These are phyloP conservation scores for Drosophila littoralis DNA, from an alignment of 1,140 invertebrate genomes.

Conservation along the genomic window DNA sequence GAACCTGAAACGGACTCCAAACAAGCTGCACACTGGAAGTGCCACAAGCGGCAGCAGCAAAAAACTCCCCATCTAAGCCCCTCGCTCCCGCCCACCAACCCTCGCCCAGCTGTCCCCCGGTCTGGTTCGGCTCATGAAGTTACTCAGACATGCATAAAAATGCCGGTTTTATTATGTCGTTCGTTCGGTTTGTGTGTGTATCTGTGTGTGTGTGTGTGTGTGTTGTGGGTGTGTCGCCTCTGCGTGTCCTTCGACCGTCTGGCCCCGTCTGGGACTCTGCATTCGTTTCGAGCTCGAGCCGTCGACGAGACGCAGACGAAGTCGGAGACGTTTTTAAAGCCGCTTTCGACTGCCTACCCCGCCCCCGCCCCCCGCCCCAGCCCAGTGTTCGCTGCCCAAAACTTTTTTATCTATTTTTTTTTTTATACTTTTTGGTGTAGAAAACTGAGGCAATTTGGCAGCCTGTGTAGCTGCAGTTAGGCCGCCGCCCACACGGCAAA, in stretches of 20 bases:
- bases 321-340: conserved; percentile 41
- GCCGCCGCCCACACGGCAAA: conserved; percentile 36
- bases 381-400: background rate
- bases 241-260: conserved; percentile 52
- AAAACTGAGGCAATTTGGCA: conserved; percentile 51
- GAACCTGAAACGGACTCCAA: conserved; percentile 71
- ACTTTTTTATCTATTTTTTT: conserved; percentile 38
- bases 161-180: conserved; percentile 82
- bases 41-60: conserved; percentile 1
- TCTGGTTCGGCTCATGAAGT: conserved; percentile 77
- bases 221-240: conserved; percentile 39
- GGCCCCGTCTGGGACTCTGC: conserved; percentile 40
- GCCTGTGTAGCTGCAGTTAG: conserved; percentile 29
- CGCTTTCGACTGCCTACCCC: background rate
- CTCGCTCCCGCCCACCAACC: background rate
- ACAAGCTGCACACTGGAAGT: conserved; percentile 54
- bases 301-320: conserved; percentile 42
- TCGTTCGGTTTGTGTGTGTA: conserved; percentile 53
- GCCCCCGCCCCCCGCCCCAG: too few relatives aligned
- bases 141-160: conserved; percentile 83
- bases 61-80: conserved; percentile 4
- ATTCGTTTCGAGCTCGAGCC: conserved; percentile 17
- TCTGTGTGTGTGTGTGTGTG: conserved; percentile 24
- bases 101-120: conserved; percentile 11
- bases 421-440: conserved; percentile 3